A percentile compares a stretch with the other conserved stretches of the same genome.
Evolutionary conservation across 2,113 vertebrate species (phyloP).

Genomic region (Delphinapterus leucas): DNA sequence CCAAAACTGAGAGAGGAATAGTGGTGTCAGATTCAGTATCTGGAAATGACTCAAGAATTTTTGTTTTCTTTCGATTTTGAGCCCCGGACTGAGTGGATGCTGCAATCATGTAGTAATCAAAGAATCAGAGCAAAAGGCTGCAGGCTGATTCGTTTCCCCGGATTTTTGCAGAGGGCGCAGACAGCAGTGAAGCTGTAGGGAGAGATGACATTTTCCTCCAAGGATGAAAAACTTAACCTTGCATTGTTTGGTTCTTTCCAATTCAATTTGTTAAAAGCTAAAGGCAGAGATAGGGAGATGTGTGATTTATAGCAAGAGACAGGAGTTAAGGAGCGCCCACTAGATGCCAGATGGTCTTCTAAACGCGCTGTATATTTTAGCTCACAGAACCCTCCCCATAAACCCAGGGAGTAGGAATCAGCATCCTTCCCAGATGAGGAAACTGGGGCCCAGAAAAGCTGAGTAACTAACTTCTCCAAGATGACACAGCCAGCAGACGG

Average conservation of each 20-base stretch:
- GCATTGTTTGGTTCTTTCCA: neutral
- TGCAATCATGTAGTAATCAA: conserved; percentile 53
- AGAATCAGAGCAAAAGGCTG: conserved; percentile 22
- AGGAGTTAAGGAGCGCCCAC: neutral
- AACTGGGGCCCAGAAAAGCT: neutral
- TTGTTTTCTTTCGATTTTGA: conserved; percentile 73
- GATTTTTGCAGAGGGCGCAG: neutral
- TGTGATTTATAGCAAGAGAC: neutral
- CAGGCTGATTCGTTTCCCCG: conserved; percentile 14
- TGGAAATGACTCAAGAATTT: conserved; percentile 77
- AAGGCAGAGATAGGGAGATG: neutral
- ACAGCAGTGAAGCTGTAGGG: neutral
- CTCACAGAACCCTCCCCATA: neutral
- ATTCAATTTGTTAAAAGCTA: neutral
- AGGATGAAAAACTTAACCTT: neutral
- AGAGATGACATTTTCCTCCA: neutral
- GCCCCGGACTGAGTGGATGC: conserved; percentile 38
- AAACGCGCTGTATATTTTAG: fast-evolving
- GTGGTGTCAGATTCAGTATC: conserved; percentile 40
- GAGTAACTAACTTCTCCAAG: too few relatives aligned
- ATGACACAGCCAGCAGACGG: neutral
- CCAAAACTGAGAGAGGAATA: conserved; percentile 60
- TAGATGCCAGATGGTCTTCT: neutral
- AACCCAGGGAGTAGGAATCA: neutral
- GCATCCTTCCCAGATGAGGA: neutral